A percentile compares a stretch with the other conserved stretches of the same genome.
phyloP scores from a whole-genome alignment of 2,888 invertebrate genomes.

The Ariolimax columbianus region DNA sequence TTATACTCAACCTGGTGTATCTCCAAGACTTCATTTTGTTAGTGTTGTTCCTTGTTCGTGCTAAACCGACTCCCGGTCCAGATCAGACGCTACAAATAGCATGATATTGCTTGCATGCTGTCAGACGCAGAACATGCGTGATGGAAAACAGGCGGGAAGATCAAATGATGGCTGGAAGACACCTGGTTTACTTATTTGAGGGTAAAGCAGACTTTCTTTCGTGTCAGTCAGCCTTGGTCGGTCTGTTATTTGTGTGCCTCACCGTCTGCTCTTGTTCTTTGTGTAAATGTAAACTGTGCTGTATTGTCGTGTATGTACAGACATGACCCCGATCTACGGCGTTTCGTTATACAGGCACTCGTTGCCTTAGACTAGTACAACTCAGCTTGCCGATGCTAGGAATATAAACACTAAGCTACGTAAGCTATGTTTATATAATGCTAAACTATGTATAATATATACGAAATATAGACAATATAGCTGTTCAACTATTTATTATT shows the following conservation, averaged over 20 bases:
- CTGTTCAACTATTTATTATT: no score
- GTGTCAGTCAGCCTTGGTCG: background rate
- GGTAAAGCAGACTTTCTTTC: background rate
- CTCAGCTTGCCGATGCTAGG: no score
- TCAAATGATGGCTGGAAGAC: background rate
- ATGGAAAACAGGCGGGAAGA: background rate
- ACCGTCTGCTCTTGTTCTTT: background rate
- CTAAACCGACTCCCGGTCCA: background rate
- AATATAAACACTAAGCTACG: no score
- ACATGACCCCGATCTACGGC: no score
- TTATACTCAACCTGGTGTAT: background rate
- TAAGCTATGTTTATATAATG: no score
- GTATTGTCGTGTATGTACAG: no score
- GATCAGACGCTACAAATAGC: background rate
- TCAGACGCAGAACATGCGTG: background rate
- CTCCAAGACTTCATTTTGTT: background rate
- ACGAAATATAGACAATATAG: no score
- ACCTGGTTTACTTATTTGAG: slow-evolving; percentile 20
- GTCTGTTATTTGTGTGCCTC: background rate
- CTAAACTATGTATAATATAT: no score
- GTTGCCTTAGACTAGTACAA: no score
- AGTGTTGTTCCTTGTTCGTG: background rate
- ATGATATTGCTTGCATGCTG: background rate
- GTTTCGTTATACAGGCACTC: no score
- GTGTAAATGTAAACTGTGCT: background rate